These are phyloP conservation scores for Phymastichus coffea DNA, from an alignment of 1,140 invertebrate species.

Conservation along the genomic window DNA sequence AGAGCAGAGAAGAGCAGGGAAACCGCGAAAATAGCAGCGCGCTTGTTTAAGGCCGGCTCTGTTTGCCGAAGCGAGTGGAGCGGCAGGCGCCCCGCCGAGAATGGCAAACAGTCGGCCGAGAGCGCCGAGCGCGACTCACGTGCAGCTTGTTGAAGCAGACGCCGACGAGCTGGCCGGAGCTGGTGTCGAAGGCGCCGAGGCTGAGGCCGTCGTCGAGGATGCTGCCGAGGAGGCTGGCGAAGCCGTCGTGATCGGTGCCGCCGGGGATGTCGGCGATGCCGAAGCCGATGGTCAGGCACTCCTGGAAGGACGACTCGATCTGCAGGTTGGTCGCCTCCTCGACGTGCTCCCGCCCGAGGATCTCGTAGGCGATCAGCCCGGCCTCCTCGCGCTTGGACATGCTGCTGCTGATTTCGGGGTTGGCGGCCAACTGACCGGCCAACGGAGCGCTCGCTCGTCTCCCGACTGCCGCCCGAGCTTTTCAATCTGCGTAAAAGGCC, in stretches of 20 bases:
- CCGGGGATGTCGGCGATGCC: slow-evolving; percentile 17
- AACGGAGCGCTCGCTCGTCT: too few species aligned
- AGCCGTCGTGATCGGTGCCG: slow-evolving; percentile 21
- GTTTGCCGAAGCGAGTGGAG: neutral
- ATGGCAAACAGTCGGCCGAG: neutral
- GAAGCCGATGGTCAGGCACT: slow-evolving; percentile 23
- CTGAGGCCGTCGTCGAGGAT: slow-evolving; percentile 37
- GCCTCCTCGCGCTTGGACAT: slow-evolving; percentile 21
- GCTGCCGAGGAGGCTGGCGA: neutral
- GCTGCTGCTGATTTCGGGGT: neutral
- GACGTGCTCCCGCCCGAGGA: neutral
- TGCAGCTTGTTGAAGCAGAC: slow-evolving; percentile 43
- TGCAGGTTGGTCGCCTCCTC: slow-evolving; percentile 15
- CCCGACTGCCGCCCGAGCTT: slow-evolving; percentile 9
- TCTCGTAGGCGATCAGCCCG: slow-evolving; percentile 18
- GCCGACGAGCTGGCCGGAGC: slow-evolving; percentile 36
- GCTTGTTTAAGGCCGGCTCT: too few species aligned
- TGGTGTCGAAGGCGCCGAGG: slow-evolving; percentile 37
- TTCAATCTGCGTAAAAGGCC: slow-evolving; percentile 20
- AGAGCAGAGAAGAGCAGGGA: too few species aligned
- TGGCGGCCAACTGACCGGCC: neutral
- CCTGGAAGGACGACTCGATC: slow-evolving; percentile 19
- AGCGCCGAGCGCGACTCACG: slow-evolving; percentile 29
- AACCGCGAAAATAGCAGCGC: too few species aligned
- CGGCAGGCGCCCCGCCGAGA: too few species aligned